Base-by-base conservation (phyloP, 2,888 invertebrate genomes). In the Pedicia rivosa region DNA sequence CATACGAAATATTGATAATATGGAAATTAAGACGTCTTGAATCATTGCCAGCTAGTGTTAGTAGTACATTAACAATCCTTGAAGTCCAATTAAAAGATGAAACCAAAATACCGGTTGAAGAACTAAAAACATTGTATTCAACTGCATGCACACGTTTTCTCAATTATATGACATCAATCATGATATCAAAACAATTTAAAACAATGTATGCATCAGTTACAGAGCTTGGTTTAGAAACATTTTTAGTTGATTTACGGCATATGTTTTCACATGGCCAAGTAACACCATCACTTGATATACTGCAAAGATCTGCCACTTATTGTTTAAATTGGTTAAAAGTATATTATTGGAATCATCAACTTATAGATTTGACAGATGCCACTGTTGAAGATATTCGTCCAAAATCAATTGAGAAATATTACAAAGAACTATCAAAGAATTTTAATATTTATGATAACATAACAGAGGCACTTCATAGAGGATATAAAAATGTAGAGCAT, bases 101-200 rank as follows among this genome's bases (percentile, higher is more conserved):
- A 4, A 27, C 30, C 7, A 29, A 31, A 2, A 20, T 38, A 9
- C 38, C 38, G 3, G 42, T 38, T 4, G 5, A 15, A 1, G 24
- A 28, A n/a, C 8, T 57, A 2, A 51, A 53, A 36, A 44, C 45
- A 0, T 43, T 52, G 3, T 62, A 60, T 42, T 50, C 61, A 0
- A 52, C 48, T 28, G 54, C 58, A 4, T 54, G 61, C 20, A 60
- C 55, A 1, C 50, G 59, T 3, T 62, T 61, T 37, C 53, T 56
- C 17, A 61, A 61, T 41, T 60, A 55, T 17, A 62, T 61, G 60
- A 59, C 57, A 1, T 60, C 61, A 2, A 58, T 56, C 6, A 55
- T 55, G 46, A 58, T 57, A 36, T 45, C 46, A 3, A 46, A 51
- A 28, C 50, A 48, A 40, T 51, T 50, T 51, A 48, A 46, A 16